Percentiles rank a stretch among this genome's conserved stretches.
phyloP scores from a whole-genome alignment of 2,888 invertebrate species.

The Cheilosia vulpina region DNA sequence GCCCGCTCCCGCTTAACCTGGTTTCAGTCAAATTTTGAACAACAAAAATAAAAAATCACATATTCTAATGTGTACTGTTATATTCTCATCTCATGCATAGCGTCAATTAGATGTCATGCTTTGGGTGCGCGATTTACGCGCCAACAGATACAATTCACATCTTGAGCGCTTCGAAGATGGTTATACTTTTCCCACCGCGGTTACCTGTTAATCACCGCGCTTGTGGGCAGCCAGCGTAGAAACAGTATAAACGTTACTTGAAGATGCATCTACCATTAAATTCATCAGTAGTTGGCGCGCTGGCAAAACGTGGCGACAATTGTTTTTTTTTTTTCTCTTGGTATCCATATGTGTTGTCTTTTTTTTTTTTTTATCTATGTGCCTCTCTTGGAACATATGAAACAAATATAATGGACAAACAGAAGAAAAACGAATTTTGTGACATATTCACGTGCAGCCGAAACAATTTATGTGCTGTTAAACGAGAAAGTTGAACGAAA shows the following conservation, averaged over 20 bases:
- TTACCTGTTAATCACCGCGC: slow-evolving; percentile 74
- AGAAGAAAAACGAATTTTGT: slow-evolving; percentile 53
- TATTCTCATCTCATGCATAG: slow-evolving; percentile 68
- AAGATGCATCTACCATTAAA: slow-evolving; percentile 74
- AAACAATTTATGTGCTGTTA: slow-evolving; percentile 74
- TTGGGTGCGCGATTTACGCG: slow-evolving; percentile 55
- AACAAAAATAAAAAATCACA: slow-evolving; percentile 18
- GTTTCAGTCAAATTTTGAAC: slow-evolving; percentile 24
- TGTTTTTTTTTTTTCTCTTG: slow-evolving; percentile 14
- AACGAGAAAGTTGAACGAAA: slow-evolving; percentile 72
- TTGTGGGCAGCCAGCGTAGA: slow-evolving; percentile 83
- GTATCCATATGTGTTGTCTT: background rate
- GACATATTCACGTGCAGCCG: slow-evolving; percentile 74
- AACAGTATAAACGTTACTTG: slow-evolving; percentile 83
- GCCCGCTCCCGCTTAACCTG: background rate
- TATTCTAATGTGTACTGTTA: slow-evolving; percentile 54
- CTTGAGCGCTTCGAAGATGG: slow-evolving; percentile 59
- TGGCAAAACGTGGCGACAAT: slow-evolving; percentile 70
- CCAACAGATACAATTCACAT: slow-evolving; percentile 53
- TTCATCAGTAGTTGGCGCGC: slow-evolving; percentile 45
- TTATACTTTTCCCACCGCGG: slow-evolving; percentile 50
- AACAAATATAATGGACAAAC: slow-evolving; percentile 41
- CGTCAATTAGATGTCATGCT: slow-evolving; percentile 71
- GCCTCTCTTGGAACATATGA: slow-evolving; percentile 28
- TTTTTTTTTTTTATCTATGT: slow-evolving; percentile 21